Percentiles rank a stretch among this genome's conserved stretches.
Conservation (phyloP, 2,888 invertebrate species). For the Dolichomitus sp. region DNA sequence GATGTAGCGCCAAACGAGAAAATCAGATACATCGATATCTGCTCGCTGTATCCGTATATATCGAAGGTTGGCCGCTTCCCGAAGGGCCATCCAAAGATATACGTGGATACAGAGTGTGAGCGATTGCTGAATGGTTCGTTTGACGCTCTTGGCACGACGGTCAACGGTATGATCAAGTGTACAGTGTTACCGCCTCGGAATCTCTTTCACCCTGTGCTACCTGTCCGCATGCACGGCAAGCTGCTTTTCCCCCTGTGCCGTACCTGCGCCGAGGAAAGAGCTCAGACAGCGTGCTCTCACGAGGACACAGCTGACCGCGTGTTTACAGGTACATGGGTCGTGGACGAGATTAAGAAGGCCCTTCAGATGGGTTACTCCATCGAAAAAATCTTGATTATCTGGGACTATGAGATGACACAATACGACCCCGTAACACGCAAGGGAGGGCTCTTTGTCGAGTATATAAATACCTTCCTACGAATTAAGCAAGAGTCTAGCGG, state of each 20-base stretch:
- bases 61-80: too few species aligned
- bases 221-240: conserved; percentile 56
- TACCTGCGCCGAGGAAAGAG: conserved; percentile 73
- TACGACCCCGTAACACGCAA: neutral
- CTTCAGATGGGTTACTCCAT: neutral
- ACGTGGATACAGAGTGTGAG: too few species aligned
- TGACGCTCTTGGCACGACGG: conserved; percentile 21
- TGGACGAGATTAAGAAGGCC: conserved; percentile 5
- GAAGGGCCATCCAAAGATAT: too few species aligned
- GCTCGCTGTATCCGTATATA: too few species aligned
- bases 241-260: conserved; percentile 71
- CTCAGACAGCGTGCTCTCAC: conserved; percentile 45
- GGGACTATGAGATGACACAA: neutral
- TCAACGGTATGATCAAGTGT: conserved; percentile 65
- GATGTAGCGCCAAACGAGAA: conserved; percentile 38
- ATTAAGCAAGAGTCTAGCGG: neutral
- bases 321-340: conserved; percentile 7
- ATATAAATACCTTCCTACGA: neutral
- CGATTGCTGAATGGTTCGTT: too few species aligned
- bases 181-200: conserved; percentile 66
- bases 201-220: conserved; percentile 77
- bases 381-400: neutral
- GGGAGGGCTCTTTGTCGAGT: neutral
- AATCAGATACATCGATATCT: neutral
- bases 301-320: neutral